These are phyloP conservation scores for Agrotis clavis DNA, from an alignment of 2,888 invertebrate genomes.

Conservation along the genomic window DNA sequence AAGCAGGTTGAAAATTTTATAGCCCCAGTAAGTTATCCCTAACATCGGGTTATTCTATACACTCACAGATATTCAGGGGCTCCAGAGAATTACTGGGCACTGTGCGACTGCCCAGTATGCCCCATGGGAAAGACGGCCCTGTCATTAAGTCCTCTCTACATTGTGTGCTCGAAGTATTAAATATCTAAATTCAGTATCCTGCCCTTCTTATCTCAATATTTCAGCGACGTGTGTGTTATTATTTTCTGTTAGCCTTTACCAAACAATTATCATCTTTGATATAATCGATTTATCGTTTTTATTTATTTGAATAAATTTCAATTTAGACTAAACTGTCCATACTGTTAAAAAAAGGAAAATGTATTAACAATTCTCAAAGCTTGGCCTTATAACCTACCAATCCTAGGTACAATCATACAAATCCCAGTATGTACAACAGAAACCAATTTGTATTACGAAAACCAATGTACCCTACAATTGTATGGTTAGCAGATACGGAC, in stretches of 20 bases:
- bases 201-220: neutral
- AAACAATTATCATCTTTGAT: neutral
- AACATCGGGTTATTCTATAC: too few relatives aligned
- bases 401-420: neutral
- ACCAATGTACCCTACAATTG: slow-evolving; percentile 34
- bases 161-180: neutral
- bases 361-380: too few relatives aligned
- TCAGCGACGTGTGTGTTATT: neutral
- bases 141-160: neutral
- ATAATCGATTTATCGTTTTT: neutral
- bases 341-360: too few relatives aligned
- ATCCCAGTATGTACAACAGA: slow-evolving; percentile 17
- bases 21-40: too few relatives aligned
- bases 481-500: slow-evolving; percentile 40
- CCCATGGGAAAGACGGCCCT: too few relatives aligned
- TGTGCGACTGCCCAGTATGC: too few relatives aligned
- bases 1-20: too few relatives aligned
- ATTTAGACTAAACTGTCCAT: too few relatives aligned
- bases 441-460: slow-evolving; percentile 39
- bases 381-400: neutral
- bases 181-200: neutral
- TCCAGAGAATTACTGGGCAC: too few relatives aligned
- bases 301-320: too few relatives aligned
- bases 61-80: too few relatives aligned
- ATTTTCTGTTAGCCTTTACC: neutral